phyloP scores from a whole-genome alignment of 2,113 vertebrate genomes.

The Donacobius atricapilla region DNA sequence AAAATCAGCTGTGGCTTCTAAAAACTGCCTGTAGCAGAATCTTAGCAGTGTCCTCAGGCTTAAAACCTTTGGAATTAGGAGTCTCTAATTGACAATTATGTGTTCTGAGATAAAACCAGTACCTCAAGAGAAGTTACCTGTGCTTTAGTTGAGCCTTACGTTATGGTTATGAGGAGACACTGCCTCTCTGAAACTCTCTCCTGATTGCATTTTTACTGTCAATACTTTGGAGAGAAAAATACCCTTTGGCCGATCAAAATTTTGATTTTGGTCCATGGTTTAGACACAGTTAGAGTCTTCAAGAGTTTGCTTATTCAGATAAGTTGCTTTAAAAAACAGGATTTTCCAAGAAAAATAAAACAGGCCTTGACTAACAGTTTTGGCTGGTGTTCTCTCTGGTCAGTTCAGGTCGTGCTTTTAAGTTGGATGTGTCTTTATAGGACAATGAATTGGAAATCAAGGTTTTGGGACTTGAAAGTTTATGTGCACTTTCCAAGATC shows the following conservation, averaged over 20 bases:
- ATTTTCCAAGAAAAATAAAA: background rate
- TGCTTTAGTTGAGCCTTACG: background rate
- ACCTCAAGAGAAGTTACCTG: background rate
- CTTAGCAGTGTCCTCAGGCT: conserved; percentile 7
- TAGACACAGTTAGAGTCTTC: background rate
- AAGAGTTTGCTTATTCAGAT: background rate
- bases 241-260: background rate
- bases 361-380: background rate
- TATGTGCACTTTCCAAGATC: background rate
- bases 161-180: background rate
- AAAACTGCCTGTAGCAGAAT: background rate
- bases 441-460: background rate
- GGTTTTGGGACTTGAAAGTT: background rate
- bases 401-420: background rate
- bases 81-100: background rate
- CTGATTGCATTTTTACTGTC: background rate
- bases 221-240: background rate
- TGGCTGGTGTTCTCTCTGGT: background rate
- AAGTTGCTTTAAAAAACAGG: background rate
- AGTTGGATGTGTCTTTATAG: background rate
- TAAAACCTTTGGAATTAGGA: background rate
- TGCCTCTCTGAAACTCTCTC: background rate
- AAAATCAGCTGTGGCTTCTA: conserved; percentile 1
- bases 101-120: background rate
- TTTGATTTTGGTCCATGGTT: background rate